Conservation (phyloP, 2,888 invertebrate species). For the Margaritifera margaritifera region DNA sequence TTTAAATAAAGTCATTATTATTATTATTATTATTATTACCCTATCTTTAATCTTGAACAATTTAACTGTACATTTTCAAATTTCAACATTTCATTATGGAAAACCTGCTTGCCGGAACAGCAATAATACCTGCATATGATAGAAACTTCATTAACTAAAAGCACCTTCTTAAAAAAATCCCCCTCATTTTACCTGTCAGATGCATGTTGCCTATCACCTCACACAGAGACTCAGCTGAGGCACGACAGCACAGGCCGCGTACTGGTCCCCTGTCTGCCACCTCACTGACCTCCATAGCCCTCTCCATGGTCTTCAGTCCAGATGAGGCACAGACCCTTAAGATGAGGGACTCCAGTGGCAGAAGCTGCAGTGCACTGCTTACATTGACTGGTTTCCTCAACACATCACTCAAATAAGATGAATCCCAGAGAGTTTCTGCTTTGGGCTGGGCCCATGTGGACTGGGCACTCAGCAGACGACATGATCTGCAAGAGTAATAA, state of each 20-base stretch:
- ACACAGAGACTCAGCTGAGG: slow-evolving; percentile 28
- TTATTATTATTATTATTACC: no score
- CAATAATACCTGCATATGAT: no score
- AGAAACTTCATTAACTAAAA: neutral
- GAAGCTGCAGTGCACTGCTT: slow-evolving; percentile 11
- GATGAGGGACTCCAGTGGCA: slow-evolving; percentile 11
- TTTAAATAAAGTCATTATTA: no score
- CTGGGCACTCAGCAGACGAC: slow-evolving; percentile 17
- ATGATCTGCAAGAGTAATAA: slow-evolving; percentile 15
- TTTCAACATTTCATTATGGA: no score
- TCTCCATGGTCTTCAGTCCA: neutral
- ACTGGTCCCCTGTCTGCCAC: slow-evolving; percentile 1
- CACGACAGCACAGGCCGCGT: slow-evolving; percentile 10
- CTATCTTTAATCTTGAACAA: no score
- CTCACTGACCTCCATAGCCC: no score
- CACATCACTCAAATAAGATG: slow-evolving; percentile 23
- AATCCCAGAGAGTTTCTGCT: slow-evolving; percentile 16
- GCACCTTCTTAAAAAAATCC: neutral
- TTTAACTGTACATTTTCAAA: no score
- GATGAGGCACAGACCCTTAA: slow-evolving; percentile 16
- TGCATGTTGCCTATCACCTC: slow-evolving; percentile 42
- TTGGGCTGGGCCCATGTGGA: slow-evolving; percentile 8
- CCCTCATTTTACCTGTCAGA: slow-evolving; percentile 28
- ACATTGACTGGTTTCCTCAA: slow-evolving; percentile 28
- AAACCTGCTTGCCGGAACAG: no score